Conservation (phyloP, 2,797 vertebrate species). For the Naso thynnoides region DNA sequence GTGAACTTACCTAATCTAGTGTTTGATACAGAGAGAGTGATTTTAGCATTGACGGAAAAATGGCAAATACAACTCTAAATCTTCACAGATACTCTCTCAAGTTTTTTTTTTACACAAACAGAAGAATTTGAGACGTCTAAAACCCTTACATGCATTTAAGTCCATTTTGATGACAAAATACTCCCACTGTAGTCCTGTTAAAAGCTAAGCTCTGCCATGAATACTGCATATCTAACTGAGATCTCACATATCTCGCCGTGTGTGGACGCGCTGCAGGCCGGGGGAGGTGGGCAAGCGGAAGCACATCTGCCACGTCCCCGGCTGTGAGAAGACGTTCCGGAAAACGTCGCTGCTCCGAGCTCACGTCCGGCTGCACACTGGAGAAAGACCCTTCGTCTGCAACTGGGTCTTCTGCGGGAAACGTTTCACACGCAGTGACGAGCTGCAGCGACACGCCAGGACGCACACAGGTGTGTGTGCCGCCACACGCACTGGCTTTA, state of each 20-base stretch:
- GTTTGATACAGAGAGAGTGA: background rate
- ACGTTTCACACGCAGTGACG: slow-evolving; percentile 95
- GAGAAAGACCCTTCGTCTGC: slow-evolving; percentile 95
- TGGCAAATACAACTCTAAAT: background rate
- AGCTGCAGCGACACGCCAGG: slow-evolving; percentile 95
- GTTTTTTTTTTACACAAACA: background rate
- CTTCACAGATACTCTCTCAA: background rate
- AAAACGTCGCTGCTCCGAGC: slow-evolving; percentile 96
- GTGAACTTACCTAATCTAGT: background rate
- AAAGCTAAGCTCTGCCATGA: no score
- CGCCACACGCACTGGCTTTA: no score
- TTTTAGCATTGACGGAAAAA: background rate
- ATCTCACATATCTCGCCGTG: no score
- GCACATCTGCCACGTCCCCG: slow-evolving; percentile 96
- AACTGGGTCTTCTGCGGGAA: slow-evolving; percentile 98
- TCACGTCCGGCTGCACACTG: slow-evolving; percentile 95
- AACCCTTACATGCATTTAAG: no score
- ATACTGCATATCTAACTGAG: background rate
- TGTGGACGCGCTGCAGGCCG: slow-evolving; percentile 79
- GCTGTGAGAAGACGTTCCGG: slow-evolving; percentile 96
- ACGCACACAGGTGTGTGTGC: slow-evolving; percentile 92
- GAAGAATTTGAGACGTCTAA: background rate
- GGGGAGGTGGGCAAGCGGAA: slow-evolving; percentile 96
- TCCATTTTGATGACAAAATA: no score
- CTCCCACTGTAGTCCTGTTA: no score